Base-by-base conservation (phyloP, 2,888 invertebrate genomes). In the Tholera decimalis region DNA sequence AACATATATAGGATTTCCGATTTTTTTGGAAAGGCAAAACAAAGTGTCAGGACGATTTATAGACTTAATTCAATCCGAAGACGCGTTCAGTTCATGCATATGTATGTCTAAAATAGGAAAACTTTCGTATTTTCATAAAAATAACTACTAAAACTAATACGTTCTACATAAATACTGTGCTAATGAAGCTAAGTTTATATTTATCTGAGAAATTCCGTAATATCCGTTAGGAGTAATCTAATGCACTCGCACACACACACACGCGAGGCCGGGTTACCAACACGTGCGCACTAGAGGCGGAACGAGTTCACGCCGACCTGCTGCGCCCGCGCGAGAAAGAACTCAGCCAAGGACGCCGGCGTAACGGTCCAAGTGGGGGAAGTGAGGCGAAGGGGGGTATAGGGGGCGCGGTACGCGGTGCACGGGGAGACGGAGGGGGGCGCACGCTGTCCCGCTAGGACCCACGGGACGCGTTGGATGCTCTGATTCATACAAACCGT, bases 311-410 rank as follows among this genome's bases (percentile, higher is more conserved):
- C 86, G 88, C 82, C 91, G 92, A 92, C 92, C 93, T 94, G 94
- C 93, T 92, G 93, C 91, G 91, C 89, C 89, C 89, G 91, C 87
- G 91, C 92, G 89, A 92, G 93, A 93, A 93, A 95, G 93, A 95
- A 95, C 94, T 95, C 95, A 95, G 95, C 95, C 95, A 95, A 95
- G 95, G 95, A 95, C 95, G 95, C 93, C 89, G 89, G 88, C 89
- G 92, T 95, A 95, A 95, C 95, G 95, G 95, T 92, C 84, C 86
- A 80, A 81, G 81, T 72, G 83, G 82, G 83, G 83, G 77, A 70
- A 15, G 54, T n/a, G 59, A 51, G 39, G 60, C 28, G 49, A 54
- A 59, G 53, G 65, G 64, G 60, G 73, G 65, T 59, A 24, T 50
- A 15, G 33, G 78, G 79, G 73, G 68, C 71, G 69, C 20, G 15